Conservation (phyloP, 2,888 invertebrate genomes). For the Andrena chrysosceles region DNA sequence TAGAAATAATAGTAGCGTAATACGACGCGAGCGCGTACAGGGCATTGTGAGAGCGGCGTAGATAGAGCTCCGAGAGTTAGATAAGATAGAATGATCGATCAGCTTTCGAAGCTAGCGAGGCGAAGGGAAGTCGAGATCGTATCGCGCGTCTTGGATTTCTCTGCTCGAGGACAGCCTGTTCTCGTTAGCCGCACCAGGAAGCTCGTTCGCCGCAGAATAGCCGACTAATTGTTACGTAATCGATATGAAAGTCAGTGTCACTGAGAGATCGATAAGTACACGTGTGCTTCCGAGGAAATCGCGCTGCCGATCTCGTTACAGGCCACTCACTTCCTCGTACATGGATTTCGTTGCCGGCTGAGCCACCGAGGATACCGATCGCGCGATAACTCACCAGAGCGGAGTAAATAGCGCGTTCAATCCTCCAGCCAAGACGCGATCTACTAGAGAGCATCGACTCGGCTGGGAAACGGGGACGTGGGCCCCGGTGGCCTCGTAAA, state of each 20-base stretch:
- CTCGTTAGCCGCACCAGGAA: slow-evolving; percentile 32
- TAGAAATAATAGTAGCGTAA: too few relatives aligned
- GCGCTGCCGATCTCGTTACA: slow-evolving; percentile 38
- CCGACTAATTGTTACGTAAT: slow-evolving; percentile 60
- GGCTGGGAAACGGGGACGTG: slow-evolving; percentile 5
- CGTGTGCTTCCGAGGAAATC: neutral
- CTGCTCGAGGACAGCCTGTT: slow-evolving; percentile 25
- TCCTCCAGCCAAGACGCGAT: neutral
- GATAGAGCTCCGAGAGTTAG: too few relatives aligned
- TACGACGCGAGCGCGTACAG: too few relatives aligned
- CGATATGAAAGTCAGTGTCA: slow-evolving; percentile 70
- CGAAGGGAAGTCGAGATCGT: neutral
- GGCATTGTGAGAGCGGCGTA: too few relatives aligned
- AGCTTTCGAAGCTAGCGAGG: neutral
- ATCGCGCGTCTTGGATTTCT: slow-evolving; percentile 29
- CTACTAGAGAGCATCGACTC: neutral
- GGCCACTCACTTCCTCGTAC: slow-evolving; percentile 37
- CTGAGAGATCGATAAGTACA: slow-evolving; percentile 37
- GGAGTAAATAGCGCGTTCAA: slow-evolving; percentile 10
- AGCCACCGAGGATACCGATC: slow-evolving; percentile 10
- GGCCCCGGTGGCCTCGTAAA: neutral
- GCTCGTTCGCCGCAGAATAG: slow-evolving; percentile 42
- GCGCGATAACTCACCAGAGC: neutral
- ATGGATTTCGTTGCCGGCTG: neutral
- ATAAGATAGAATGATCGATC: too few relatives aligned